Evolutionary conservation across 2,888 invertebrate species (phyloP).

Genomic region (Mesochorus sp.): DNA sequence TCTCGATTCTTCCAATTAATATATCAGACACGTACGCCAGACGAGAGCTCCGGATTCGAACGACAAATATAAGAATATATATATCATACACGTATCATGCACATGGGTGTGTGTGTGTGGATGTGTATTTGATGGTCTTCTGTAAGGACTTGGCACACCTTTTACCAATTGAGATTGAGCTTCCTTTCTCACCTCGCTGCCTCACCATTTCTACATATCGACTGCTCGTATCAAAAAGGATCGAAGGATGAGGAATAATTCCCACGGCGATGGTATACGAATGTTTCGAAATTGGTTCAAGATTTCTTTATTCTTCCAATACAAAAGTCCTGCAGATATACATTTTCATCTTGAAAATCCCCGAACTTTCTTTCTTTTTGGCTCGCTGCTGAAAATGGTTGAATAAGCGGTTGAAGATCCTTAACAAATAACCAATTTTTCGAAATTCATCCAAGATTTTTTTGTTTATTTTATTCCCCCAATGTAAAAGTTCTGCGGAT

Average conservation of each 20-base stretch:
- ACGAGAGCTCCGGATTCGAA: conserved; percentile 35
- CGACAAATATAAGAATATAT: conserved; percentile 61
- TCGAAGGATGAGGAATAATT: no score
- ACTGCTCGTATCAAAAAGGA: no score
- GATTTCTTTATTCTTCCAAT: no score
- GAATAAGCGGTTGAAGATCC: not conserved
- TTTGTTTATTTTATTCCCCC: not conserved
- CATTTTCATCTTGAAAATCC: no score
- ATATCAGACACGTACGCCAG: conserved; percentile 61
- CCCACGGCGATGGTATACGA: not conserved
- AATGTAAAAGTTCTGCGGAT: no score
- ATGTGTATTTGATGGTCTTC: conserved; percentile 21
- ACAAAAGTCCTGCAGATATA: no score
- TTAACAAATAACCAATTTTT: not conserved
- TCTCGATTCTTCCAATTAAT: conserved; percentile 57
- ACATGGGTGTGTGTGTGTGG: conserved; percentile 17
- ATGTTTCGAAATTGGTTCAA: no score
- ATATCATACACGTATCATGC: no score
- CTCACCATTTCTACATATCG: not conserved
- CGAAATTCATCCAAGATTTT: not conserved
- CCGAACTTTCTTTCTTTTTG: no score
- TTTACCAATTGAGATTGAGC: conserved; percentile 17
- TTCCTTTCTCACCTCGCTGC: not conserved
- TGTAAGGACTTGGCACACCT: conserved; percentile 43
- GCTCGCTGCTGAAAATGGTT: not conserved